A percentile compares a stretch with the other conserved stretches of the same genome.
These are phyloP conservation scores for Erebia palarica DNA, from an alignment of 2,888 invertebrate species.

Conservation along the genomic window DNA sequence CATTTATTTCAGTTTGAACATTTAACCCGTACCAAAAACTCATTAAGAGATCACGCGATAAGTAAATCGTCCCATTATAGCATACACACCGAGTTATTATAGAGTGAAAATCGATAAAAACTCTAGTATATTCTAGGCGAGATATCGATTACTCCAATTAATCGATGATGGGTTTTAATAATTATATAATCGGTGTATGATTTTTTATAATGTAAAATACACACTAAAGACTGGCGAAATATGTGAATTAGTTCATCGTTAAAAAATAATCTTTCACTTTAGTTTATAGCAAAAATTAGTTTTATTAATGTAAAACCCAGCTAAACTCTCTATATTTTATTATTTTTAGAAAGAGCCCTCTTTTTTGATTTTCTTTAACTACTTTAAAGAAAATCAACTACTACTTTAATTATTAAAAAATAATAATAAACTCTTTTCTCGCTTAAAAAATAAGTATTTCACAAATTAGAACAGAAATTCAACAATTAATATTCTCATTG, in stretches of 20 bases:
- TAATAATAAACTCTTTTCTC: no score
- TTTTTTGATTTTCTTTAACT: no score
- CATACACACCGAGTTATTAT: conserved; percentile 46
- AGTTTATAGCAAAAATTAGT: no score
- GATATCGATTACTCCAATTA: conserved; percentile 74
- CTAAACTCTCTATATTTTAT: no score
- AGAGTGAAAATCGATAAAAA: conserved; percentile 43
- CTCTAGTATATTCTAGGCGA: conserved; percentile 42
- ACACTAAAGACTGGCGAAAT: neutral
- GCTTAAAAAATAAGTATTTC: no score
- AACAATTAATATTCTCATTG: neutral
- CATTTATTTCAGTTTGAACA: conserved; percentile 60
- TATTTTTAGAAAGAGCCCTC: no score
- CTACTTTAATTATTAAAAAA: no score
- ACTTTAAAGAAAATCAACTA: no score
- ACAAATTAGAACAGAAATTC: no score
- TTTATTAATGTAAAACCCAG: no score
- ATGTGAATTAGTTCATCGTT: no score
- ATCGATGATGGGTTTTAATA: conserved; percentile 47
- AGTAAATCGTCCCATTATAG: conserved; percentile 56
- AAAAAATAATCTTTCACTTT: no score
- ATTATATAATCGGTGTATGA: conserved; percentile 18
- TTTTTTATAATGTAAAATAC: conserved; percentile 4
- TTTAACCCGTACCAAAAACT: conserved; percentile 58
- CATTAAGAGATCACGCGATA: conserved; percentile 70